These are phyloP conservation scores for Sarcophaga caerulescens DNA, from an alignment of 2,888 invertebrate species.

Conservation along the genomic window DNA sequence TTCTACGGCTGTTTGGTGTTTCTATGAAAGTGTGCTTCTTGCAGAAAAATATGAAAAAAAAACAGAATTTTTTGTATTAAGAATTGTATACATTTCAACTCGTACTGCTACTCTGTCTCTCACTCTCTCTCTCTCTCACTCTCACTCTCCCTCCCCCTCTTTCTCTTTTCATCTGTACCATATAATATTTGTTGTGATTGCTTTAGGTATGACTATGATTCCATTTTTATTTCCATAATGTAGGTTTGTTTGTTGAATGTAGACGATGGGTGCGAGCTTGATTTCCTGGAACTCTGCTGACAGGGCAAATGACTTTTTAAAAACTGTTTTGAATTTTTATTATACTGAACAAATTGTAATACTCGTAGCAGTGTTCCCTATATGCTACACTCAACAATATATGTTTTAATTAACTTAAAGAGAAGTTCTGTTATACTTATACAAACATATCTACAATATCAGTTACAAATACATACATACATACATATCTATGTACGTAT, in stretches of 20 bases:
- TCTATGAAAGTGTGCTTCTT: no score
- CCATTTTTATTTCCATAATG: no score
- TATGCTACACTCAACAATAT: neutral
- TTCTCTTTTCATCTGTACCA: neutral
- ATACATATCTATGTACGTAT: neutral
- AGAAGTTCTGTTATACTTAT: conserved; percentile 25
- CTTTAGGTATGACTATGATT: neutral
- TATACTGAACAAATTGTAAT: conserved; percentile 33
- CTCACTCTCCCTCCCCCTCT: no score
- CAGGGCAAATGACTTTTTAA: conserved; percentile 69
- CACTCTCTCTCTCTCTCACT: no score
- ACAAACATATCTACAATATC: neutral
- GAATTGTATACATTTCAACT: conserved; percentile 43
- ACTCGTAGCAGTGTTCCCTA: neutral
- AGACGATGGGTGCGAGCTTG: conserved; percentile 38
- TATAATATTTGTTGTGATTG: neutral
- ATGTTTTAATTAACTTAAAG: conserved; percentile 64
- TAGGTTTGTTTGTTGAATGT: neutral
- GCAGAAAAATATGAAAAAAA: neutral
- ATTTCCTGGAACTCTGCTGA: conserved; percentile 63
- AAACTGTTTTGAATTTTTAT: conserved; percentile 65
- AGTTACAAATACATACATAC: neutral
- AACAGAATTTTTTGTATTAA: neutral
- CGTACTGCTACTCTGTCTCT: neutral
- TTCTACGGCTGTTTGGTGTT: neutral